A percentile compares a stretch with the other conserved stretches of the same genome.
These are phyloP conservation scores for Chirona hameri DNA, from an alignment of 2,888 invertebrate genomes.

Conservation along the genomic window DNA sequence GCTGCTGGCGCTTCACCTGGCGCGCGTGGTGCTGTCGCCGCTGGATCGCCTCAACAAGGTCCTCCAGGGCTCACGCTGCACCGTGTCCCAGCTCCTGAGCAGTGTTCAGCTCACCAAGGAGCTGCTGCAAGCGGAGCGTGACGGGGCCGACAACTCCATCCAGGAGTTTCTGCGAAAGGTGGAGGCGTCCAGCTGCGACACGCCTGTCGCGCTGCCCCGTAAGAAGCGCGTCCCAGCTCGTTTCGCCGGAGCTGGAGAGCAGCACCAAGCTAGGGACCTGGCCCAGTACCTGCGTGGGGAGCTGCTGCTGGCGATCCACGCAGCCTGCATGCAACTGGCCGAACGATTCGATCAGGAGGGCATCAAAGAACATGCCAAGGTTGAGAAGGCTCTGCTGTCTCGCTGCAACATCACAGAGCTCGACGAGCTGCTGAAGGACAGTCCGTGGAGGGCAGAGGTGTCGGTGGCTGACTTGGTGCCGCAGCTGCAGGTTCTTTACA, in stretches of 20 bases:
- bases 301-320: neutral
- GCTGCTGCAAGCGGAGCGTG: neutral
- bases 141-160: neutral
- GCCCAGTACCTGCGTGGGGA: no score
- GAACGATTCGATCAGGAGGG: neutral
- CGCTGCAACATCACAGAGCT: neutral
- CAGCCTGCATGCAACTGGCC: neutral
- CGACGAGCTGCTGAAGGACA: neutral
- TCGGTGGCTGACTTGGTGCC: neutral
- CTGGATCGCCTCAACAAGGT: no score
- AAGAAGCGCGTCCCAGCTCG: no score
- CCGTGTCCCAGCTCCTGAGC: no score
- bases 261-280: no score
- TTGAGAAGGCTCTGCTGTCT: neutral
- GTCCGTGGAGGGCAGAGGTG: neutral
- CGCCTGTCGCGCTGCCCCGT: no score
- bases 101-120: neutral
- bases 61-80: no score
- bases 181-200: no score
- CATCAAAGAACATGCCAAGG: neutral
- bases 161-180: no score
- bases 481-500: neutral
- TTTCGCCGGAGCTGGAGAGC: no score
- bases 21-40: no score
- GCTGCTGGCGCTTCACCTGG: no score